phyloP scores from a whole-genome alignment of 2,113 vertebrate genomes.

The Dromaius novaehollandiae region DNA sequence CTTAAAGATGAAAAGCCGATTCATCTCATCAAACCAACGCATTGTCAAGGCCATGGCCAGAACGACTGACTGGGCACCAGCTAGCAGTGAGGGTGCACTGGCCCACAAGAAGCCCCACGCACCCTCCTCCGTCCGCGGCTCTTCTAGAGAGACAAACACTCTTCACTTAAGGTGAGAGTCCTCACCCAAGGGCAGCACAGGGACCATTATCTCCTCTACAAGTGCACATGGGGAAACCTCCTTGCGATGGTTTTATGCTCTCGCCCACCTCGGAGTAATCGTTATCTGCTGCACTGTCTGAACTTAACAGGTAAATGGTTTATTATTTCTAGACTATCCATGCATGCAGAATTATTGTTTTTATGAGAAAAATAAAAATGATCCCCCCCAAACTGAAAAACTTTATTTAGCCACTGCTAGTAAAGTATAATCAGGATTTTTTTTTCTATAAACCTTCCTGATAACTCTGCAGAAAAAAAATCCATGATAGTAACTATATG shows the following conservation, averaged over 20 bases:
- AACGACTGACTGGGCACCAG: fast-evolving
- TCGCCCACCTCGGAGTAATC: neutral
- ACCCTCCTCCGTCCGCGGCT: neutral
- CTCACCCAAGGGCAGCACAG: neutral
- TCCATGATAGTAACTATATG: neutral
- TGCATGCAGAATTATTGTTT: neutral
- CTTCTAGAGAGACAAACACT: neutral
- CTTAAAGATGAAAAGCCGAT: neutral
- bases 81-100: fast-evolving
- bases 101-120: neutral
- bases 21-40: neutral
- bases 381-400: neutral
- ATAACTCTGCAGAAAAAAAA: neutral
- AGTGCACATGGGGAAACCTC: neutral
- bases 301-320: neutral
- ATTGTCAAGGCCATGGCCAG: fast-evolving
- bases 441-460: neutral
- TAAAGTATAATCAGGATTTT: neutral
- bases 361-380: neutral
- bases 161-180: no score
- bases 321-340: neutral
- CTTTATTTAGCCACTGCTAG: neutral
- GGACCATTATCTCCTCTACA: neutral
- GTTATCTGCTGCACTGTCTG: neutral
- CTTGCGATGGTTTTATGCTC: neutral